Evolutionary conservation across 2,888 invertebrate genomes (phyloP), one percentile per base, ranked within the genome.

Genomic region (Agrochola macilenta): DNA sequence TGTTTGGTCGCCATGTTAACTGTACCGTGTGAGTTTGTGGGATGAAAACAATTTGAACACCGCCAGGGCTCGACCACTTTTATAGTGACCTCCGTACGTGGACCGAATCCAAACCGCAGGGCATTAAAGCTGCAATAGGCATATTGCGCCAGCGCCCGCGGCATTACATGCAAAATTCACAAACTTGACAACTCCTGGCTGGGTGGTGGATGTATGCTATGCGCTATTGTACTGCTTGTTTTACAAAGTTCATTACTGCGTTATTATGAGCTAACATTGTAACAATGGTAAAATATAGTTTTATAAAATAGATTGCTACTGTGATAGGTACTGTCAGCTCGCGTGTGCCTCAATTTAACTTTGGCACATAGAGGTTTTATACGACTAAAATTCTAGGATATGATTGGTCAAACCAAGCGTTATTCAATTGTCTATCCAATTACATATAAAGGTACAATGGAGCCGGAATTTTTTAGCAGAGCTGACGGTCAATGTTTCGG

Each of bases 21-120:
- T 90, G 88, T 88, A 88, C 87, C 90, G 91, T 91, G 92, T 89
- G 89, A 92, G 91, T 93, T 92, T 93, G 93, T 89, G 92, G 93
- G 91, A 91, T 90, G 92, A 92, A 95, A 95, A 95, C 95, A 95
- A 95, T 95, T 95, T 93, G 91, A 92, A 91, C 91, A 91, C 89
- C 90, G 93, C 91, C 91, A 89, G 89, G 90, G 88, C 90, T 82
- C 90, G 91, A 93, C 93, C 93, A 94, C 93, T 95, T 95, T 95
- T 95, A 95, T 92, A 93, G 94, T 91, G 93, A 91, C 91, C 91
- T 89, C 90, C 88, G 89, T 91, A 94, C 94, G 94, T 95, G 95
- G 95, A 94, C 90, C 86, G 92, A 92, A 92, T 95, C 95, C 95
- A 95, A 95, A 94, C 95, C 95, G 89, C 95, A 94, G 87, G 83